Conservation (phyloP, 2,888 invertebrate species). For the Parnassius smintheus region DNA sequence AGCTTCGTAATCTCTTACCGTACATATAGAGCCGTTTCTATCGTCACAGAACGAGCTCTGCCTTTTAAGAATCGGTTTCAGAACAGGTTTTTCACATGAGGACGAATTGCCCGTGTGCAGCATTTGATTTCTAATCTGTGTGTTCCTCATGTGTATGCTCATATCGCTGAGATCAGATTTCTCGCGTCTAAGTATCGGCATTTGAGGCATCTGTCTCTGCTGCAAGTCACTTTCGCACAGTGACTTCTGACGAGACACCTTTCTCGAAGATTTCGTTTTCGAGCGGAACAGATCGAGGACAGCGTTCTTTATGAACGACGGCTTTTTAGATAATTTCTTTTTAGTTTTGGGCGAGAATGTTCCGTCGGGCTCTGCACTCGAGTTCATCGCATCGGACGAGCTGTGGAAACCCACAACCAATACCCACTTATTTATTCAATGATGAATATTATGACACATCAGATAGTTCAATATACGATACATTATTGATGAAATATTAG, state of each 20-base stretch:
- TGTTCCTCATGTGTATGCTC: constrained; percentile 69
- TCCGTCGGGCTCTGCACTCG: constrained; percentile 76
- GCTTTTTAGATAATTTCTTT: constrained; percentile 81
- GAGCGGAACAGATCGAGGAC: constrained; percentile 78
- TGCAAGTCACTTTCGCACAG: constrained; percentile 74
- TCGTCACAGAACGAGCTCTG: constrained; percentile 77
- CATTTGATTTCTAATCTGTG: constrained; percentile 72
- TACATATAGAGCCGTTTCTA: constrained; percentile 69
- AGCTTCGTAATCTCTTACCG: constrained; percentile 71
- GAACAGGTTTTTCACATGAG: constrained; percentile 71
- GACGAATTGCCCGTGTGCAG: constrained; percentile 76
- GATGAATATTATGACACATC: constrained; percentile 56
- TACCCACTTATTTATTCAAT: constrained; percentile 77
- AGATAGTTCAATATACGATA: constrained; percentile 49
- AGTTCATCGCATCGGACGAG: constrained; percentile 76
- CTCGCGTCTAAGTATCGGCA: constrained; percentile 70
- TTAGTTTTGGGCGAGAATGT: constrained; percentile 79
- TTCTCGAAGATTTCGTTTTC: constrained; percentile 74
- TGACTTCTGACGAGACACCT: constrained; percentile 77
- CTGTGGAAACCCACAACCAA: constrained; percentile 81
- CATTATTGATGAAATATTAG: constrained; percentile 27
- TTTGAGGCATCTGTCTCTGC: constrained; percentile 59
- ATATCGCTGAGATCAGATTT: constrained; percentile 72
- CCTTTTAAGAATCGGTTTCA: constrained; percentile 74
- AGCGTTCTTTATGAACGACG: constrained; percentile 79